A percentile compares a stretch with the other conserved stretches of the same genome.
phyloP scores from a whole-genome alignment of 2,113 vertebrate species.

The Uria aalge region DNA sequence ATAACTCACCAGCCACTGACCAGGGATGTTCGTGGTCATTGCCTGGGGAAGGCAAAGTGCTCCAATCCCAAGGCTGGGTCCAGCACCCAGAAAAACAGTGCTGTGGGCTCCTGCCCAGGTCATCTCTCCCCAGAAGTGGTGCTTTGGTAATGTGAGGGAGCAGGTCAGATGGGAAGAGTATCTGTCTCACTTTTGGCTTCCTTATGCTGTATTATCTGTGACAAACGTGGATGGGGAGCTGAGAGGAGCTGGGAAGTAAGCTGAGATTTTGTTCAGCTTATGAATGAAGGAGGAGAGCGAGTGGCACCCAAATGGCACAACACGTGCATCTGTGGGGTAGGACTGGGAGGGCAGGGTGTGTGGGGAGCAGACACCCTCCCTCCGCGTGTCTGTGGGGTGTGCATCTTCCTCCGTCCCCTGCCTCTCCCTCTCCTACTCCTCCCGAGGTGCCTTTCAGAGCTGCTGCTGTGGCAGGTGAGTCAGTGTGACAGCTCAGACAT shows the following conservation, averaged over 20 bases:
- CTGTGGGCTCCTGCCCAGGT: not conserved
- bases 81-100: not conserved
- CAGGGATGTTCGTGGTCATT: no score
- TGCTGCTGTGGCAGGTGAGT: constrained; percentile 54
- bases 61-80: not conserved
- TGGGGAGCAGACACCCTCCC: not conserved
- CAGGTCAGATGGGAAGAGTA: not conserved
- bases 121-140: rapidly evolving
- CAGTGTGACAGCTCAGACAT: constrained; percentile 57
- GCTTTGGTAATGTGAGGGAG: not conserved
- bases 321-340: not conserved
- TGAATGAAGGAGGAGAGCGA: not conserved
- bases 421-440: not conserved
- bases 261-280: not conserved
- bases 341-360: not conserved
- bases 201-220: rapidly evolving
- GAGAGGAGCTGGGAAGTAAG: not conserved
- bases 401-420: not conserved
- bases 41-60: not conserved
- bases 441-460: not conserved
- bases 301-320: rapidly evolving
- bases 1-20: not conserved
- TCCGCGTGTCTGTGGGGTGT: rapidly evolving
- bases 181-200: not conserved
- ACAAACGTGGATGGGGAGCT: not conserved